phyloP scores from a whole-genome alignment of 2,888 invertebrate genomes.

The Torymus aiolomorphi region DNA sequence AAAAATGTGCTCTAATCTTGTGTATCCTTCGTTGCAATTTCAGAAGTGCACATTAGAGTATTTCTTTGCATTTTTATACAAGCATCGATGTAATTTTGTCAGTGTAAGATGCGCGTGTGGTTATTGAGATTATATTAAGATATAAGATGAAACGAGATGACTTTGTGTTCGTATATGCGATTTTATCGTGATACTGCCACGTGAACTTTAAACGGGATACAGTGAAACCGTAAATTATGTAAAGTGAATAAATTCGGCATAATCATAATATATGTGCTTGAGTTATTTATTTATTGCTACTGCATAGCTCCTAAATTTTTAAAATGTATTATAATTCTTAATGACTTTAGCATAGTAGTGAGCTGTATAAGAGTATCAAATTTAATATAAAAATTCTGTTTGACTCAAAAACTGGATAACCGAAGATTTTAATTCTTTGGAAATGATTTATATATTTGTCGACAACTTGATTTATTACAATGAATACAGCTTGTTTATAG shows the following conservation, averaged over 20 bases:
- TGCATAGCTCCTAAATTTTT: background rate
- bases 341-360: no score
- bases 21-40: slow-evolving; percentile 17
- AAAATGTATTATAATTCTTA: background rate
- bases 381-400: no score
- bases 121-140: slow-evolving; percentile 20
- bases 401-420: no score
- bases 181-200: slow-evolving; percentile 48
- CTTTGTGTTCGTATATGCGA: slow-evolving; percentile 45
- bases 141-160: slow-evolving; percentile 24
- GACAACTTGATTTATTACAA: background rate
- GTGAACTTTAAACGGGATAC: slow-evolving; percentile 30
- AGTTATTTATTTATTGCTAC: background rate
- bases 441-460: background rate
- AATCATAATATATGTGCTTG: slow-evolving; percentile 22
- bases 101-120: slow-evolving; percentile 26
- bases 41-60: slow-evolving; percentile 11
- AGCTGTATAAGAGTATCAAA: no score
- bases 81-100: slow-evolving; percentile 38
- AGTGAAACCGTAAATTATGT: slow-evolving; percentile 40
- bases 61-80: slow-evolving; percentile 48
- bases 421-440: background rate
- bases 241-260: slow-evolving; percentile 51
- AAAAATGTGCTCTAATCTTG: slow-evolving; percentile 23
- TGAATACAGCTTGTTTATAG: no score